phyloP scores from a whole-genome alignment of 2,888 invertebrate genomes.

The Crioceris asparagi region DNA sequence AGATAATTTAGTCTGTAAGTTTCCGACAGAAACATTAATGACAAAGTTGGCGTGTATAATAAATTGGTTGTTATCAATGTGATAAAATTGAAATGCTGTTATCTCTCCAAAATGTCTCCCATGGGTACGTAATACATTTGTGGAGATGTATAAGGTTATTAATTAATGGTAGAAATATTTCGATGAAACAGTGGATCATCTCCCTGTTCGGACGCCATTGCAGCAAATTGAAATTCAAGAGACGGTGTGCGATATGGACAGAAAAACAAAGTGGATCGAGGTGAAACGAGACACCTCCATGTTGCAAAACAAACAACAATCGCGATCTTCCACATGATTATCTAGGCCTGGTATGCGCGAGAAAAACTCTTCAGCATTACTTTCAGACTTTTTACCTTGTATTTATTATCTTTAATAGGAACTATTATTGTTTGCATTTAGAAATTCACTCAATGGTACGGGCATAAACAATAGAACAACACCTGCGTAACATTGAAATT shows the following conservation, averaged over 20 bases:
- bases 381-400: slow-evolving; percentile 29
- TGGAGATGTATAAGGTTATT: no score
- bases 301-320: slow-evolving; percentile 23
- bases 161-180: no score
- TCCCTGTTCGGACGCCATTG: no score
- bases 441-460: slow-evolving; percentile 31
- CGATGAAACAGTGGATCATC: no score
- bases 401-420: slow-evolving; percentile 32
- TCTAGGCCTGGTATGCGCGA: slow-evolving; percentile 28
- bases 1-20: no score
- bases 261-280: slow-evolving; percentile 21
- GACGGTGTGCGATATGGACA: slow-evolving; percentile 20
- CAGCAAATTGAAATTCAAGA: slow-evolving; percentile 22
- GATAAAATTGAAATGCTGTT: no score
- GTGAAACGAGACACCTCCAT: slow-evolving; percentile 26
- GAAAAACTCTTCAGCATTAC: slow-evolving; percentile 25
- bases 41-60: no score
- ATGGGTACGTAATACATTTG: no score
- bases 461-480: slow-evolving; percentile 30
- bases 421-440: slow-evolving; percentile 29
- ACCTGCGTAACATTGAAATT: slow-evolving; percentile 31
- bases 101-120: no score
- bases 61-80: no score
- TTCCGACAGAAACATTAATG: no score
- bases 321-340: slow-evolving; percentile 19